Conservation (phyloP, 2,113 vertebrate genomes). For the Numenius arquata region DNA sequence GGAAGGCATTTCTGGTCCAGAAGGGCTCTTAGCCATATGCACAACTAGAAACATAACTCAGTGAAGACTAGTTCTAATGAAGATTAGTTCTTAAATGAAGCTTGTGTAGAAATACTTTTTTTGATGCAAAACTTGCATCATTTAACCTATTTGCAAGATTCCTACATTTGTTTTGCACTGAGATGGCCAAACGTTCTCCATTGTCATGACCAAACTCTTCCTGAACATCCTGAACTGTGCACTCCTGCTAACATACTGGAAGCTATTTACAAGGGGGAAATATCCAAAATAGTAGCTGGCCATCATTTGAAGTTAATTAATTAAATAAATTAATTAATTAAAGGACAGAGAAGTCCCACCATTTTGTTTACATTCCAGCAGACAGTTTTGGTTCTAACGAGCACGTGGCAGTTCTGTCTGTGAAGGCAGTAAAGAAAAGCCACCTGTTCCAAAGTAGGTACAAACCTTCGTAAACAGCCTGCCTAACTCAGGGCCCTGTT, state of each 20-base stretch:
- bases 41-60: not conserved
- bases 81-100: not conserved
- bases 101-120: not conserved
- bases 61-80: too few relatives aligned
- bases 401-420: not conserved
- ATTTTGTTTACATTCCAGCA: conserved; percentile 53
- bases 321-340: not conserved
- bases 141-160: not conserved
- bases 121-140: not conserved
- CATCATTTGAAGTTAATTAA: not conserved
- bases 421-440: not conserved
- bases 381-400: not conserved
- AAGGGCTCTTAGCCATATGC: not conserved
- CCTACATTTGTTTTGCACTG: conserved; percentile 11
- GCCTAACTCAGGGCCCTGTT: conserved; percentile 25
- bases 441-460: not conserved
- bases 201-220: conserved; percentile 45
- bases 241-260: conserved; percentile 12
- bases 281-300: not conserved
- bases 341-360: not conserved
- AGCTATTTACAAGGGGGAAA: conserved; percentile 56
- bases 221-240: not conserved
- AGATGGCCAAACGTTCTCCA: conserved; percentile 16
- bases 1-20: not conserved
- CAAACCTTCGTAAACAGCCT: not conserved